Evolutionary conservation across 2,888 invertebrate species (phyloP).

Genomic region (Barypeithes pellucidus): DNA sequence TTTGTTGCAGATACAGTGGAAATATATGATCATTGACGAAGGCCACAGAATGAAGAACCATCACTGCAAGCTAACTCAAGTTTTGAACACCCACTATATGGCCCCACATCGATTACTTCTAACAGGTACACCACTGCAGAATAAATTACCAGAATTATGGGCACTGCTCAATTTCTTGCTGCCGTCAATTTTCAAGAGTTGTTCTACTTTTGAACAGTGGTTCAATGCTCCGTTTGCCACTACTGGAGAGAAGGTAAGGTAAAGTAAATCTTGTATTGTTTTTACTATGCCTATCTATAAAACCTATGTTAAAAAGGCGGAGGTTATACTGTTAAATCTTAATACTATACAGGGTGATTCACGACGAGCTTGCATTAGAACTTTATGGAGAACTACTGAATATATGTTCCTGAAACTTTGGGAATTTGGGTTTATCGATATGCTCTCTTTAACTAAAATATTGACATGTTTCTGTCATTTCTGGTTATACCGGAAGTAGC

Average conservation of each 20-base stretch:
- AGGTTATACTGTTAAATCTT: too few relatives aligned
- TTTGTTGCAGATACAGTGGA: constrained; percentile 87
- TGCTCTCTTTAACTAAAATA: too few relatives aligned
- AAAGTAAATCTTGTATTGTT: constrained; percentile 70
- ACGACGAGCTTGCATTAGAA: too few relatives aligned
- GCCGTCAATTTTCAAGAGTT: constrained; percentile 98
- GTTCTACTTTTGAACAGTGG: constrained; percentile 99
- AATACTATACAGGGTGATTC: too few relatives aligned
- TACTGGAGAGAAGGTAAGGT: constrained; percentile 91
- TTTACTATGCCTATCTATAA: constrained; percentile 82
- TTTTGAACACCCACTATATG: constrained; percentile 96
- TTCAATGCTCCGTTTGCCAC: constrained; percentile 99
- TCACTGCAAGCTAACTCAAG: constrained; percentile 98
- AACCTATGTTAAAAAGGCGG: too few relatives aligned
- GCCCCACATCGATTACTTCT: constrained; percentile 96
- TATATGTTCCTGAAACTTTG: too few relatives aligned
- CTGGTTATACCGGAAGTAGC: too few relatives aligned
- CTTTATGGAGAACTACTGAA: too few relatives aligned
- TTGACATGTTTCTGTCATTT: too few relatives aligned
- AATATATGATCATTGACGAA: constrained; percentile 99
- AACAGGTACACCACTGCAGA: constrained; percentile 97
- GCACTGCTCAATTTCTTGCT: constrained; percentile 97
- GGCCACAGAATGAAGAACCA: constrained; percentile 99
- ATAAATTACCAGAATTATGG: constrained; percentile 98
- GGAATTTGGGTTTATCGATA: too few relatives aligned